These are phyloP conservation scores for Corythornis madagascariensis DNA, from an alignment of 2,113 vertebrate species.

Conservation along the genomic window DNA sequence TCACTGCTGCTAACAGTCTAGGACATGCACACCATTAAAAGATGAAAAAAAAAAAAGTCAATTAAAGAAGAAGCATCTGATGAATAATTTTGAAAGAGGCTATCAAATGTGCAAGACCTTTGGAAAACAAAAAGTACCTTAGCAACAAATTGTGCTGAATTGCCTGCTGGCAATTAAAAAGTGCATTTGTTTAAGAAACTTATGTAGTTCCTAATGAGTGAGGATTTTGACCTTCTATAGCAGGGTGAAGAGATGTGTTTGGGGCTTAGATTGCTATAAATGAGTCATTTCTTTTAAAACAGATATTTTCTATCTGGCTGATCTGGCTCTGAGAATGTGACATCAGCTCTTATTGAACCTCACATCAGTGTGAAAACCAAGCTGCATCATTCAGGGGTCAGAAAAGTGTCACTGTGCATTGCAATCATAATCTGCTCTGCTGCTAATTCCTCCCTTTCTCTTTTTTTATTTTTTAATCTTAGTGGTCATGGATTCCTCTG, in stretches of 20 bases:
- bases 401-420: background rate
- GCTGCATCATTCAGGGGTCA: background rate
- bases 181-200: background rate
- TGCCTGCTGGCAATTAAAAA: constrained; percentile 37
- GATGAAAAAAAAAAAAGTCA: background rate
- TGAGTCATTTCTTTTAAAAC: background rate
- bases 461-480: background rate
- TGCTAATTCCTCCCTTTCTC: background rate
- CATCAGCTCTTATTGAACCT: background rate
- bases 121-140: background rate
- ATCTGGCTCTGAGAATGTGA: background rate
- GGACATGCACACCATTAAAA: background rate
- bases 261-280: background rate
- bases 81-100: background rate
- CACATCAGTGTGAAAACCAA: background rate
- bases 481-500: background rate
- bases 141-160: constrained; percentile 50
- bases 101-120: constrained; percentile 26
- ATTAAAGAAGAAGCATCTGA: background rate
- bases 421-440: background rate
- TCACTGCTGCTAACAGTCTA: background rate
- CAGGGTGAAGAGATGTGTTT: background rate
- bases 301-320: background rate
- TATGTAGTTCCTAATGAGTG: background rate
- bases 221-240: constrained; percentile 10